Evolutionary conservation across 1,140 invertebrate species (phyloP).

Genomic region (Thaumetopoea pityocampa): DNA sequence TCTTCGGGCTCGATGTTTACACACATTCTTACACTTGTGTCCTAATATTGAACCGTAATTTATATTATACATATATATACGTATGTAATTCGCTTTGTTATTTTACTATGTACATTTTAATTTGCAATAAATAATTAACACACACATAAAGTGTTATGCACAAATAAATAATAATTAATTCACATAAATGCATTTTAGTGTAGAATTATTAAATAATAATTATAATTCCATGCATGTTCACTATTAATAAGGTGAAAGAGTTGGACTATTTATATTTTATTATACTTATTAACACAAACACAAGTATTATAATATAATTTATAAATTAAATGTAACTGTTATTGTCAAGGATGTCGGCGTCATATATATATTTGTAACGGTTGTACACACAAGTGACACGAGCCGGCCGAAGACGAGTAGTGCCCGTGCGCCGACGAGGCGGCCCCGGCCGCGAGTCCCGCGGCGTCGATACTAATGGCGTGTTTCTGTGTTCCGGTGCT

Average conservation of each 20-base stretch:
- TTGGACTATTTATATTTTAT: not conserved
- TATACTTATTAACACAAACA: too few relatives aligned
- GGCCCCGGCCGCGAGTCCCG: conserved; percentile 23
- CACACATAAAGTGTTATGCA: conserved; percentile 1
- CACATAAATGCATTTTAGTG: too few relatives aligned
- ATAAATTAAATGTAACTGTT: too few relatives aligned
- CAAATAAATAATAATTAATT: too few relatives aligned
- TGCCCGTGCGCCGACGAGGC: conserved; percentile 11
- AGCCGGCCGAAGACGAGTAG: conserved; percentile 23
- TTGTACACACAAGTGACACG: too few relatives aligned
- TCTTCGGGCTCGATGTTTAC: conserved; percentile 38
- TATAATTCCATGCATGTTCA: not conserved
- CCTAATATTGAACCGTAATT: too few relatives aligned
- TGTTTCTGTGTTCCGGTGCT: conserved; percentile 73
- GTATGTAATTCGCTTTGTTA: not conserved
- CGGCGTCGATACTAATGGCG: conserved; percentile 60
- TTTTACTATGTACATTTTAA: not conserved
- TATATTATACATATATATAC: too few relatives aligned
- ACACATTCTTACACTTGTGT: not conserved
- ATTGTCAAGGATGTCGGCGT: too few relatives aligned
- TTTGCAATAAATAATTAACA: not conserved
- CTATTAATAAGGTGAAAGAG: not conserved
- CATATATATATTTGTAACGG: too few relatives aligned
- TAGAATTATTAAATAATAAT: too few relatives aligned
- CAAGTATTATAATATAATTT: too few relatives aligned